Evolutionary conservation across 2,113 vertebrate species (phyloP), one percentile per base, ranked within the genome.

Genomic region (Podocnemis expansa): DNA sequence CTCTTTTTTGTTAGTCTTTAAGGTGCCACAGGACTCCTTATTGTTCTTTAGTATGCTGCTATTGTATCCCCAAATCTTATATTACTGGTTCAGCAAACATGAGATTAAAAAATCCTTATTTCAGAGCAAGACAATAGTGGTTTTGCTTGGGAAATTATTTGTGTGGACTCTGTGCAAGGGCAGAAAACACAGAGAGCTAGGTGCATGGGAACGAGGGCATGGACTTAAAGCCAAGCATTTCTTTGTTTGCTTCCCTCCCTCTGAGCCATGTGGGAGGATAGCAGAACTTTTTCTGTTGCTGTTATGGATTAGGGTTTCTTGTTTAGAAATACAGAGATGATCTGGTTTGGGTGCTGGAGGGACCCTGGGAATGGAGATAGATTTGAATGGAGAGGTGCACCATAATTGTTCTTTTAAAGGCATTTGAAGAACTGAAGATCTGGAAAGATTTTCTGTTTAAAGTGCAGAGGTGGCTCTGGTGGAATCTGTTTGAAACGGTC

Each of bases 151-250:
- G 22, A 81, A 47, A 70, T n/a, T 9, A 5, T 11, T 24, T 83
- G 22, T 34, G 51, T 55, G 43, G 89, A 51, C 54, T 92, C 4
- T 0, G 41, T 73, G 0, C 73, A 49, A 56, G 41, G 0, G 2
- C 6, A 43, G 43, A 75, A 78, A 80, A 73, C 6, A 8, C 2
- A 49, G 73, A 43, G 63, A 41, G 41, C 73, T 76, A n/a, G 63
- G 4, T 45, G 83, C 5, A 2, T 92, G 67, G 75, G 55, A 52
- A 85, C 76, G 47, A 52, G 60, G 90, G 38, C 4, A 80, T 25
- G 55, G 60, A 27, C 38, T 45, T 0, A 1, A 55, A 11, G 51
- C 63, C 84, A 41, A 88, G 31, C 78, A 4, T 55, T 14, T 29
- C 31, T 90, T 79, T 86, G 8, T 90, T 93, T 78, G 41, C 43